Evolutionary conservation across 2,113 vertebrate genomes (phyloP).

Genomic region (Lucifuga dentata): DNA sequence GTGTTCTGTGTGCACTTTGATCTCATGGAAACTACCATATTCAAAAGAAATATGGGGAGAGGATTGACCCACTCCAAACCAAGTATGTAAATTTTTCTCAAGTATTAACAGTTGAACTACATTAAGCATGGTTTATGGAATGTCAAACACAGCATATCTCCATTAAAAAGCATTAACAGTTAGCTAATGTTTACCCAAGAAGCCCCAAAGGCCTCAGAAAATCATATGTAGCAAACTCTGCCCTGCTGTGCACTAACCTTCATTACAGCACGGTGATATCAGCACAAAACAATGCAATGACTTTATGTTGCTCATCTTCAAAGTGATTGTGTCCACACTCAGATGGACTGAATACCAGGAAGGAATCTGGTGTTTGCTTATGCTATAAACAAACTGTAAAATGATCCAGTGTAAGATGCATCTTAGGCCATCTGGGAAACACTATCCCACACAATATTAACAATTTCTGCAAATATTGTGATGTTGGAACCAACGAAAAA

Average conservation of each 20-base stretch:
- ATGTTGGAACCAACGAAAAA: conserved; percentile 25
- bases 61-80: conserved; percentile 23
- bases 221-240: conserved; percentile 12
- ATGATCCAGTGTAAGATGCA: conserved; percentile 28
- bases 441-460: conserved; percentile 25
- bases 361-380: conserved; percentile 43
- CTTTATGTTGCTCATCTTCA: conserved; percentile 21
- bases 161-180: conserved; percentile 20
- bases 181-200: conserved; percentile 24
- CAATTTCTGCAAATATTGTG: conserved; percentile 59
- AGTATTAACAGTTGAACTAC: conserved; percentile 26
- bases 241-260: conserved; percentile 15
- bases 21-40: conserved; percentile 31
- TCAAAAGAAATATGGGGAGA: conserved; percentile 11
- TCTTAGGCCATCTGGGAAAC: conserved; percentile 40
- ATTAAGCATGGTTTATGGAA: conserved; percentile 27
- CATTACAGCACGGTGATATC: conserved; percentile 23
- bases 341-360: conserved; percentile 26
- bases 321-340: conserved; percentile 19
- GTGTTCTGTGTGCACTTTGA: conserved; percentile 43
- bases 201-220: background rate
- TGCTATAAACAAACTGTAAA: conserved; percentile 50
- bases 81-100: conserved; percentile 30
- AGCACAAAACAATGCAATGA: conserved; percentile 40
- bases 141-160: conserved; percentile 37